Conservation (phyloP, 2,888 invertebrate genomes). For the Elegia similella region DNA sequence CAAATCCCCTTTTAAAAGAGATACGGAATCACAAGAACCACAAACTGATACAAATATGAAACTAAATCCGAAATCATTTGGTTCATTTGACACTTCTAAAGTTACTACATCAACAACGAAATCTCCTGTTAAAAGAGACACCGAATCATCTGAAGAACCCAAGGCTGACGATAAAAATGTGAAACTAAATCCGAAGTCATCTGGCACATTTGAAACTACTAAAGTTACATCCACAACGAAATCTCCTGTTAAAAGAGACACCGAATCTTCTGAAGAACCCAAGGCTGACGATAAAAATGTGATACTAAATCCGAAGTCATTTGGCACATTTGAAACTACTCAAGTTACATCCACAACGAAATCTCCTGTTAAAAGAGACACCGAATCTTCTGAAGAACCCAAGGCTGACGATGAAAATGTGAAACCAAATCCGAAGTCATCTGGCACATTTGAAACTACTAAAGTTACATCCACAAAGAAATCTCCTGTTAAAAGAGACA, state of each 20-base stretch:
- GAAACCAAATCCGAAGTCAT: neutral
- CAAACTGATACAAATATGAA: neutral
- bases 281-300: no score
- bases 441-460: neutral
- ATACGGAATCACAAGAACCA: constrained; percentile 7
- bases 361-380: neutral
- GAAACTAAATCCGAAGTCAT: no score
- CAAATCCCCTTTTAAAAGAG: constrained; percentile 11
- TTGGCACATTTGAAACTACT: neutral
- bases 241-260: no score
- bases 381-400: neutral
- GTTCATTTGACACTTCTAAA: neutral
- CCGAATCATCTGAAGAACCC: neutral
- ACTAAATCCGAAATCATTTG: constrained; percentile 5
- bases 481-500: no score
- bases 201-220: no score
- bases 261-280: no score
- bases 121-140: constrained; percentile 12
- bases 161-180: no score
- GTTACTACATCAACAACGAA: neutral
- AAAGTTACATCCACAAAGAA: no score
- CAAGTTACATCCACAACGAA: neutral
- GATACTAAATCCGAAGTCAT: no score
- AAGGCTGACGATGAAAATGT: neutral
- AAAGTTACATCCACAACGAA: no score